Percentiles rank a stretch among this genome's conserved stretches.
phyloP scores from a whole-genome alignment of 2,888 invertebrate species.

The Nomada flava region DNA sequence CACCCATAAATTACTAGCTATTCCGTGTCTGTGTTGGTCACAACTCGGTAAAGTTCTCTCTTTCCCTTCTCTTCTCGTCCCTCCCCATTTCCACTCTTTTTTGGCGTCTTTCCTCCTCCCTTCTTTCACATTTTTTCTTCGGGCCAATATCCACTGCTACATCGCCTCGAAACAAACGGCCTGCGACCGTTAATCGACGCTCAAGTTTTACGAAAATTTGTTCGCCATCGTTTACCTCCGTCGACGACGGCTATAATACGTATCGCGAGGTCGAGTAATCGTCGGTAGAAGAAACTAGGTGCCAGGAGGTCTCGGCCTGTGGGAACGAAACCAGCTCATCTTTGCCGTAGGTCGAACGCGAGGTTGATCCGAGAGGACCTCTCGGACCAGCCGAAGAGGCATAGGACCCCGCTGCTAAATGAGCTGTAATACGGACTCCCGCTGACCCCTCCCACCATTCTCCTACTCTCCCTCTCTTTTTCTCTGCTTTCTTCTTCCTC shows the following conservation, averaged over 20 bases:
- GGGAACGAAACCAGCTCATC: slow-evolving; percentile 68
- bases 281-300: slow-evolving; percentile 44
- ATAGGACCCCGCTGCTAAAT: slow-evolving; percentile 83
- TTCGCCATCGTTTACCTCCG: no score
- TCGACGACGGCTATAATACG: background rate
- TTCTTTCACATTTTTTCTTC: background rate
- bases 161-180: background rate
- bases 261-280: background rate
- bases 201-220: background rate
- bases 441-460: slow-evolving; percentile 72
- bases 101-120: slow-evolving; percentile 8
- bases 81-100: slow-evolving; percentile 39
- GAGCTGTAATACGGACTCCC: slow-evolving; percentile 84
- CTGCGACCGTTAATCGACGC: background rate
- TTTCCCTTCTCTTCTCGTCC: slow-evolving; percentile 38
- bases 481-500: slow-evolving; percentile 10
- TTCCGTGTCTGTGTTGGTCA: slow-evolving; percentile 79
- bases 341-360: slow-evolving; percentile 75
- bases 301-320: slow-evolving; percentile 55
- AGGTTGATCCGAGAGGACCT: slow-evolving; percentile 68
- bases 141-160: background rate
- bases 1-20: slow-evolving; percentile 82
- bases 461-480: slow-evolving; percentile 41
- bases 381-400: slow-evolving; percentile 77
- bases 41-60: slow-evolving; percentile 68